A percentile compares a stretch with the other conserved stretches of the same genome.
Evolutionary conservation across 2,113 vertebrate genomes (phyloP).

Genomic region (Paratilapia polleni): DNA sequence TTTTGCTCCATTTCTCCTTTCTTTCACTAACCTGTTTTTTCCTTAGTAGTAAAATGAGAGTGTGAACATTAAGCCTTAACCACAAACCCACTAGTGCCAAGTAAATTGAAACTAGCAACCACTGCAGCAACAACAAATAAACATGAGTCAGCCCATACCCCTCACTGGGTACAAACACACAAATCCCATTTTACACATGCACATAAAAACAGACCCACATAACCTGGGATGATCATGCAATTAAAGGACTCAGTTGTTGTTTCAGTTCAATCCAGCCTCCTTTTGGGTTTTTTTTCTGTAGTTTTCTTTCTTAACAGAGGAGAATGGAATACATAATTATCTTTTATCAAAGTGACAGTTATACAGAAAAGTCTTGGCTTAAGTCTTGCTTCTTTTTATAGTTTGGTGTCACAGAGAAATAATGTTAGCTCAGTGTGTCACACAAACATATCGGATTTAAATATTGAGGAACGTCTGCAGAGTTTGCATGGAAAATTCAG

Average conservation of each 20-base stretch:
- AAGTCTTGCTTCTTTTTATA: not conserved
- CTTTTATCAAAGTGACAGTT: not conserved
- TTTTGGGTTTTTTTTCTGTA: not conserved
- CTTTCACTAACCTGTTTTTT: slow-evolving; percentile 20
- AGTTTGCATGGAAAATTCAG: not conserved
- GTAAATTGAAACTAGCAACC: slow-evolving; percentile 68
- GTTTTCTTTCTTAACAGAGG: not conserved
- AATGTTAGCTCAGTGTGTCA: not conserved
- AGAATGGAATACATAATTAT: not conserved
- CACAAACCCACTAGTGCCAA: slow-evolving; percentile 37
- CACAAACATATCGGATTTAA: not conserved
- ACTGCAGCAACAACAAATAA: slow-evolving; percentile 47
- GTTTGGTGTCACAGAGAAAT: not conserved
- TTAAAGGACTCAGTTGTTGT: not conserved
- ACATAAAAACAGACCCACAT: slow-evolving; percentile 6
- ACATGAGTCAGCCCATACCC: slow-evolving; percentile 36
- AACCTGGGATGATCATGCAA: not conserved
- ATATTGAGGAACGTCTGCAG: not conserved
- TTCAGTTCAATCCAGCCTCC: not conserved
- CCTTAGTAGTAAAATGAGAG: slow-evolving; percentile 82
- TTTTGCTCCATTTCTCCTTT: not conserved
- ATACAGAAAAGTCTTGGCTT: not conserved
- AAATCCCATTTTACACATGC: not conserved
- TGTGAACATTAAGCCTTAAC: slow-evolving; percentile 69
- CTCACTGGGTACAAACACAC: not conserved